Evolutionary conservation across 1,140 invertebrate genomes (phyloP).

Genomic region (Drosophila pallidifrons): DNA sequence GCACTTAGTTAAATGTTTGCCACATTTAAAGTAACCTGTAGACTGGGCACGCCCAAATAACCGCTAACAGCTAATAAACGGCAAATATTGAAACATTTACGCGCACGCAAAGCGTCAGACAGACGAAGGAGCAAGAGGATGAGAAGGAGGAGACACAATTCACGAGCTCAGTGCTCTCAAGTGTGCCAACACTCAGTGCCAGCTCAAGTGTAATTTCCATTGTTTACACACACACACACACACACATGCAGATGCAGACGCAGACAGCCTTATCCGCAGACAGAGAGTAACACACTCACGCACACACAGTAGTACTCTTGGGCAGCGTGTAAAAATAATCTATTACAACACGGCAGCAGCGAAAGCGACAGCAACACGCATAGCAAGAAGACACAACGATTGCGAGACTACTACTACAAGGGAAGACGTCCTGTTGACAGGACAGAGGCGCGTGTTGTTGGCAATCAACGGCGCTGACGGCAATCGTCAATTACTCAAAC

Average conservation of each 20-base stretch:
- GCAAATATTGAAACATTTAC: constrained; percentile 77
- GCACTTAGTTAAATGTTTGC: background rate
- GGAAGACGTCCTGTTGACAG: constrained; percentile 14
- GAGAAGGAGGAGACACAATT: constrained; percentile 29
- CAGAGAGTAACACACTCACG: constrained; percentile 13
- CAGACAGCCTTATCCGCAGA: background rate
- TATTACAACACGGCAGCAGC: constrained; percentile 46
- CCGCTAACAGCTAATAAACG: constrained; percentile 69
- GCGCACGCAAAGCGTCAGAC: constrained; percentile 58
- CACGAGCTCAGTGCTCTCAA: constrained; percentile 53
- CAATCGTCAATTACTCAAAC: constrained; percentile 50
- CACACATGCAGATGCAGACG: constrained; percentile 28
- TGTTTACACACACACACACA: constrained; percentile 61
- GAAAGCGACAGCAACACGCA: constrained; percentile 11
- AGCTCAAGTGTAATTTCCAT: constrained; percentile 77
- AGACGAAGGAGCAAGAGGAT: background rate
- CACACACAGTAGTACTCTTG: constrained; percentile 12
- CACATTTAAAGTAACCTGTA: background rate
- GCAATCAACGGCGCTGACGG: constrained; percentile 27
- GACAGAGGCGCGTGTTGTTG: background rate
- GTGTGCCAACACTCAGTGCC: constrained; percentile 61
- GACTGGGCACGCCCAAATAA: background rate
- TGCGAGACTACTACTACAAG: background rate
- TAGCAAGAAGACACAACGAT: constrained; percentile 9
- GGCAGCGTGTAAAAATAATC: constrained; percentile 54